Evolutionary conservation across 2,113 vertebrate species (phyloP).

Genomic region (Mugil cephalus): DNA sequence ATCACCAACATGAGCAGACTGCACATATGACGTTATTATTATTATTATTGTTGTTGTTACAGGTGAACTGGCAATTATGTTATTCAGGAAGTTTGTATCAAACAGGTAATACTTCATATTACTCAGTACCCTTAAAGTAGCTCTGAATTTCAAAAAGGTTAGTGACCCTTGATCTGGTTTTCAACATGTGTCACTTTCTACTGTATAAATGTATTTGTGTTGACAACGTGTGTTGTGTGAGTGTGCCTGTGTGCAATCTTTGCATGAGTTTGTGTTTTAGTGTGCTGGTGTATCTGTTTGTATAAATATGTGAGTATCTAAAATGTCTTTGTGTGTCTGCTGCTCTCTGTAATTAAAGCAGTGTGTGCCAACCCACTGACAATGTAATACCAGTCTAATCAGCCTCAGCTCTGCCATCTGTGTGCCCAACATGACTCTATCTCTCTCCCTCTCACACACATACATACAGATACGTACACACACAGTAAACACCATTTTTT

Average conservation of each 20-base stretch:
- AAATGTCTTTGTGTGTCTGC: slow-evolving; percentile 48
- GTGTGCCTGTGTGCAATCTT: not conserved
- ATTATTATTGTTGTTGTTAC: too few species aligned
- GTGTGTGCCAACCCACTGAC: slow-evolving; percentile 66
- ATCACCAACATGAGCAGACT: too few species aligned
- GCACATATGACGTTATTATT: too few species aligned
- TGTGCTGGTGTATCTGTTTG: slow-evolving; percentile 4
- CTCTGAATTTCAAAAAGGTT: too few species aligned
- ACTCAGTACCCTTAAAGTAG: too few species aligned
- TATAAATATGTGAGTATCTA: slow-evolving; percentile 31
- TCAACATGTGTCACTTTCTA: not conserved
- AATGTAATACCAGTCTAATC: slow-evolving; percentile 78
- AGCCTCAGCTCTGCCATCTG: slow-evolving; percentile 76
- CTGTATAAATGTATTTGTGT: slow-evolving; percentile 4
- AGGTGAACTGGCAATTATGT: too few species aligned
- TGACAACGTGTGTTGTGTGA: not conserved
- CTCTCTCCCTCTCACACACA: slow-evolving; percentile 9
- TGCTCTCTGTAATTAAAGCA: slow-evolving; percentile 67
- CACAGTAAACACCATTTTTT: slow-evolving; percentile 27
- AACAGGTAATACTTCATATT: too few species aligned
- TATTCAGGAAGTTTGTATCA: too few species aligned
- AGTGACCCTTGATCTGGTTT: too few species aligned
- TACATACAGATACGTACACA: slow-evolving; percentile 17
- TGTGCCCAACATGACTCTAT: slow-evolving; percentile 53
- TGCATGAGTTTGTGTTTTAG: slow-evolving; percentile 9